phyloP scores from a whole-genome alignment of 2,113 vertebrate species.

The Noturus placidus region DNA sequence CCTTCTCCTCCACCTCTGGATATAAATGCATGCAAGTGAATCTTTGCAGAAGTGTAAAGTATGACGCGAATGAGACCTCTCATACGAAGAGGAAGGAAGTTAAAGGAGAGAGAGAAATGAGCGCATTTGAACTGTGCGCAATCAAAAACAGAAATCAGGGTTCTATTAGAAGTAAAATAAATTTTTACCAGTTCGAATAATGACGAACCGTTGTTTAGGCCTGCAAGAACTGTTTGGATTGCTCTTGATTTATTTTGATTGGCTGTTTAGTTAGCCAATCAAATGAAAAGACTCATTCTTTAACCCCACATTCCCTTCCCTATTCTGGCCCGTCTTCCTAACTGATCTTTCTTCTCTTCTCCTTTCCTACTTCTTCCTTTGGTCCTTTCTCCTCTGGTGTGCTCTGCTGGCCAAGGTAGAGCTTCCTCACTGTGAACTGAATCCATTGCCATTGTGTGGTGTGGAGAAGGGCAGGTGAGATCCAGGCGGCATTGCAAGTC shows the following conservation, averaged over 20 bases:
- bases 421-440: constrained; percentile 38
- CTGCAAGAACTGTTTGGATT: neutral
- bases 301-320: constrained; percentile 3
- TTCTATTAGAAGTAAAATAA: no score
- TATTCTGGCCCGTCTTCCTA: neutral
- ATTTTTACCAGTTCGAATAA: no score
- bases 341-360: neutral
- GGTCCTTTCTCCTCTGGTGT: neutral
- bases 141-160: neutral
- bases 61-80: neutral
- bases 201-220: neutral
- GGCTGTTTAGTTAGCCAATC: neutral
- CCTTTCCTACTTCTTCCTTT: neutral
- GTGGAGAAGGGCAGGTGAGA: constrained; percentile 16
- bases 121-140: neutral
- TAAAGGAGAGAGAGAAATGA: neutral
- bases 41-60: neutral
- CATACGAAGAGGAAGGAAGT: neutral
- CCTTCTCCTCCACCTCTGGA: neutral
- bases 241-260: neutral
- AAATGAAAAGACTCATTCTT: neutral
- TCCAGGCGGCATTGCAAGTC: neutral
- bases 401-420: constrained; percentile 17
- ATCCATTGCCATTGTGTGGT: constrained; percentile 32
- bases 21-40: neutral